A percentile compares a stretch with the other conserved stretches of the same genome.
phyloP scores from a whole-genome alignment of 2,113 vertebrate genomes.

The Larimichthys polyactis region DNA sequence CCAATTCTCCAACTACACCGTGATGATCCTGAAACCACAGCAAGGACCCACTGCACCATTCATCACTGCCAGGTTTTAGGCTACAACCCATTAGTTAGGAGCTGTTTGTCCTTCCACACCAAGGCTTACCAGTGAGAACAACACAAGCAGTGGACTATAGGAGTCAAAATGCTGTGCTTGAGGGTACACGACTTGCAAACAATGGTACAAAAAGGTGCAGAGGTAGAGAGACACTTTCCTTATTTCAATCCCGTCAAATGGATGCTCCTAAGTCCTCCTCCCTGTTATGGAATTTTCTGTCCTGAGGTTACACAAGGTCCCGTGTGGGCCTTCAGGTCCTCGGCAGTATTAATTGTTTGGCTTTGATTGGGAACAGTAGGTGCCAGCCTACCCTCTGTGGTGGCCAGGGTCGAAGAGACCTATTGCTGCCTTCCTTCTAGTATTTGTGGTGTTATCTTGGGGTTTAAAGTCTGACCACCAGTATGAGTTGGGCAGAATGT shows the following conservation, averaged over 20 bases:
- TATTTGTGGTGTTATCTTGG: too few species aligned
- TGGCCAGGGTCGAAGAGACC: too few species aligned
- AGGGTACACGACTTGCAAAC: conserved; percentile 17
- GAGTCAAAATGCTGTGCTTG: conserved; percentile 2
- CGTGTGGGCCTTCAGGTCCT: too few species aligned
- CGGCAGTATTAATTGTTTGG: too few species aligned
- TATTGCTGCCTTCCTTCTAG: too few species aligned
- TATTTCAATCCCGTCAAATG: conserved; percentile 1
- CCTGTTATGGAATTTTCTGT: too few species aligned
- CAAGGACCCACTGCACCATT: conserved; percentile 55
- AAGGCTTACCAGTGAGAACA: conserved; percentile 40
- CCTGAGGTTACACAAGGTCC: too few species aligned
- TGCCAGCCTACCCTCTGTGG: too few species aligned
- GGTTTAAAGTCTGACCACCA: too few species aligned
- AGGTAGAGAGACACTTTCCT: neutral
- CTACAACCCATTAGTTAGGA: conserved; percentile 70
- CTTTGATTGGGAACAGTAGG: too few species aligned
- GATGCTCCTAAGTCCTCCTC: neutral
- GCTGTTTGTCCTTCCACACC: conserved; percentile 43
- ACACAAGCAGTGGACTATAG: neutral
- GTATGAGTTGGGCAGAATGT: too few species aligned
- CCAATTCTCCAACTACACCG: conserved; percentile 45
- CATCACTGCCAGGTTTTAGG: conserved; percentile 73
- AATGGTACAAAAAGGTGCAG: conserved; percentile 10
- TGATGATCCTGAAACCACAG: conserved; percentile 66